A percentile compares a stretch with the other conserved stretches of the same genome.
phyloP scores from a whole-genome alignment of 2,888 invertebrate genomes.

The Limnephilus lunatus region DNA sequence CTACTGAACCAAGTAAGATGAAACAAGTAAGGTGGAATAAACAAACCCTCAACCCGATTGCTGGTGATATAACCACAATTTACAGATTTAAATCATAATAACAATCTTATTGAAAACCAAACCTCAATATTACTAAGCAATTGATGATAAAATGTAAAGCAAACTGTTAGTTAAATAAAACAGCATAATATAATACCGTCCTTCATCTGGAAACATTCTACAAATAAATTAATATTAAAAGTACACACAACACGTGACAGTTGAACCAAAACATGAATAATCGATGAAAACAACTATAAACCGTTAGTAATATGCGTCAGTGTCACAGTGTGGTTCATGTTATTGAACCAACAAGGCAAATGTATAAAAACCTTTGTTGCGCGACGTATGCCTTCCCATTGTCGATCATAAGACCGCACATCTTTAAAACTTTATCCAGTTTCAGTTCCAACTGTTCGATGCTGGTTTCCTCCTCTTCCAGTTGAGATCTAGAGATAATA shows the following conservation, averaged over 20 bases:
- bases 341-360: slow-evolving; percentile 1
- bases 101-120: neutral
- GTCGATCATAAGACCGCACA: slow-evolving; percentile 93
- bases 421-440: slow-evolving; percentile 93
- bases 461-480: slow-evolving; percentile 92
- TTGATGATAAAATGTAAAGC: neutral
- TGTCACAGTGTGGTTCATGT: neutral
- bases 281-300: neutral
- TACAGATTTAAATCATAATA: neutral
- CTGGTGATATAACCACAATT: neutral
- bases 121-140: neutral
- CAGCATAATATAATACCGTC: neutral
- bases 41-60: neutral
- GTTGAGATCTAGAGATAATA: slow-evolving; percentile 80
- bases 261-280: slow-evolving; percentile 21
- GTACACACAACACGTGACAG: slow-evolving; percentile 30
- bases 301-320: slow-evolving; percentile 9
- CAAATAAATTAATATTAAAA: neutral
- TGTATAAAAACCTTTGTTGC: slow-evolving; percentile 88
- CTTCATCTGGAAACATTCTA: neutral
- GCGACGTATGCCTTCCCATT: slow-evolving; percentile 94
- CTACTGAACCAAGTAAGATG: too few species aligned
- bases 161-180: neutral
- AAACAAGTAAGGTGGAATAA: too few species aligned
- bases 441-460: slow-evolving; percentile 92